phyloP scores from a whole-genome alignment of 2,113 vertebrate species.

The Pseudolaguvia tuberculata region DNA sequence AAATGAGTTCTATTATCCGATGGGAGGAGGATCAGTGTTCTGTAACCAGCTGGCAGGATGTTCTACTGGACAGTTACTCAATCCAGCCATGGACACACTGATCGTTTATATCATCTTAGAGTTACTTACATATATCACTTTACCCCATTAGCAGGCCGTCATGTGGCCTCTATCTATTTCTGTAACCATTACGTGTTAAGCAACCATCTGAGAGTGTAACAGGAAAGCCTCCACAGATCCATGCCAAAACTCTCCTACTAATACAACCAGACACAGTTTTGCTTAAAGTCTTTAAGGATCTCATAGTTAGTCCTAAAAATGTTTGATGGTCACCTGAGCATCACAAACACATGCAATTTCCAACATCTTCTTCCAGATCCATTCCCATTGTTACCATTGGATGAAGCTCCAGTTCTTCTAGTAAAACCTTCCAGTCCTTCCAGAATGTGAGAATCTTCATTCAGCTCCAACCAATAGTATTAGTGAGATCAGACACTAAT shows the following conservation, averaged over 20 bases:
- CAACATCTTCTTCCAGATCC: too few species aligned
- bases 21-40: neutral
- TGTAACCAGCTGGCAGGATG: conserved; percentile 37
- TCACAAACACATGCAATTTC: too few species aligned
- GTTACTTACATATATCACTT: conserved; percentile 50
- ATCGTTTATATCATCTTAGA: conserved; percentile 52
- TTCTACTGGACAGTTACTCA: conserved; percentile 31
- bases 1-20: neutral
- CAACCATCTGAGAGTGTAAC: conserved; percentile 40
- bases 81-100: conserved; percentile 37
- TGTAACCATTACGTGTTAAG: conserved; percentile 47
- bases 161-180: conserved; percentile 49
- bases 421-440: too few species aligned
- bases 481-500: too few species aligned
- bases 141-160: conserved; percentile 45
- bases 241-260: neutral
- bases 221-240: conserved; percentile 40
- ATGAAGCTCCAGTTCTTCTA: too few species aligned
- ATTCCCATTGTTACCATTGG: too few species aligned
- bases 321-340: too few species aligned
- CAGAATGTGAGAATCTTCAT: too few species aligned
- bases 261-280: neutral
- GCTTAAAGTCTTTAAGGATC: too few species aligned
- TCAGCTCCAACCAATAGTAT: too few species aligned
- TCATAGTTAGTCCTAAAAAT: too few species aligned